phyloP scores from a whole-genome alignment of 1,140 invertebrate species.

The Sycophaga agraensis region DNA sequence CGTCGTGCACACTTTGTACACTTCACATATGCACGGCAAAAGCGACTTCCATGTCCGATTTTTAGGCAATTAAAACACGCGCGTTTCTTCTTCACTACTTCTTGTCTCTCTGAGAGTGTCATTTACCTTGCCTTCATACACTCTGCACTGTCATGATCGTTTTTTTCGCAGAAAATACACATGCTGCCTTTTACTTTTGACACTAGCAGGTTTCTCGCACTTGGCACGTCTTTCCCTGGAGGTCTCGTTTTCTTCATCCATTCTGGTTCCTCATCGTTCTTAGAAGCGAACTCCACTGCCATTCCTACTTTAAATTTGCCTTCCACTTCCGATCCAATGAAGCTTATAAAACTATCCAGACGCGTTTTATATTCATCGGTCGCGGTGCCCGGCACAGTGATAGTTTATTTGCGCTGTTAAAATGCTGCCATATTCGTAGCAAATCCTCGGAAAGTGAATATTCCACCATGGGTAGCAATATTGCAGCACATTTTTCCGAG shows the following conservation, averaged over 20 bases:
- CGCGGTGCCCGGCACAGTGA: too few relatives aligned
- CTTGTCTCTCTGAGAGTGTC: neutral
- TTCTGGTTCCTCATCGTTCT: too few relatives aligned
- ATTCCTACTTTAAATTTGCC: neutral
- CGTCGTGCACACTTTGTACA: neutral
- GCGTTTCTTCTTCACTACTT: neutral
- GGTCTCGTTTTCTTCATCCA: too few relatives aligned
- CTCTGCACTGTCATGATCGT: too few relatives aligned
- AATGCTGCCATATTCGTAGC: too few relatives aligned
- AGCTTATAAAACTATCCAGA: neutral
- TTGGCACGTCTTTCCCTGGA: too few relatives aligned
- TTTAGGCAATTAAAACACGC: neutral
- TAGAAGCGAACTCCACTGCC: too few relatives aligned
- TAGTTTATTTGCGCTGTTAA: neutral
- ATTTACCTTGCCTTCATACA: too few relatives aligned
- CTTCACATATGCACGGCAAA: neutral
- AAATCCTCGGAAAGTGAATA: conserved; percentile 44
- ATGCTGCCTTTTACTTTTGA: too few relatives aligned
- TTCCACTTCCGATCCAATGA: neutral
- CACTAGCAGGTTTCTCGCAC: too few relatives aligned
- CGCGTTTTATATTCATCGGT: too few relatives aligned
- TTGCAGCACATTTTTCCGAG: conserved; percentile 39
- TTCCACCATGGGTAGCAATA: conserved; percentile 43
- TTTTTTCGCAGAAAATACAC: too few relatives aligned
- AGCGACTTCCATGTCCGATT: neutral